Base-by-base conservation (phyloP, 2,888 invertebrate species). In the Aspidapion aeneum region DNA sequence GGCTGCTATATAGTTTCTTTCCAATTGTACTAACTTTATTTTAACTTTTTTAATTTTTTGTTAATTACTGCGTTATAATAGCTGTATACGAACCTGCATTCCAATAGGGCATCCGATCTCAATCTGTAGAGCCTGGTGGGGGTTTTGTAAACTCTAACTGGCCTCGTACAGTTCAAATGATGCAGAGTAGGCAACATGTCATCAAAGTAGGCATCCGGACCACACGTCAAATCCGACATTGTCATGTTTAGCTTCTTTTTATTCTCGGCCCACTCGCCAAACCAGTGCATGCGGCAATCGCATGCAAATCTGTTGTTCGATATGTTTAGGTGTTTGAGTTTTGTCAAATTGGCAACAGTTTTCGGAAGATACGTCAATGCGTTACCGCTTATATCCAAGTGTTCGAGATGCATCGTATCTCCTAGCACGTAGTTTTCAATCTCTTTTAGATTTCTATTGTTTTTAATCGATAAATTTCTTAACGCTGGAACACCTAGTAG, bases 231-330 rank as follows among this genome's bases (percentile, higher is more conserved):
- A 19, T 87, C 86, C 0, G 86, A 86, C 68, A 78, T 62, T 0
- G 74, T 74, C 35, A 78, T 57, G 64, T 84, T 83, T 60, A 82
- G 80, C 19, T 80, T 81, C 54, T 82, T 79, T 67, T 80, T 81
- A 57, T 82, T 80, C 67, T 77, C 80, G 1, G 70, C 69, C 76
- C 76, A 76, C 1, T 68, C 63, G 19, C 72, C 72, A 60, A 76
- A 75, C 76, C 76, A 76, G 61, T 68, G 69, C 76, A 76, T 90
- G 57, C 90, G 86, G 74, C 95, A 95, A 78, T 94, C 93, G 81
- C 95, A 95, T 18, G 88, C 87, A 89, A 92, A 93, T 21, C 88
- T 89, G 77, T 95, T 95, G 62, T 86, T 86, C 48, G 85, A 82
- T 69, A 94, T 85, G 69, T 86, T 85, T 21, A 94, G 78, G 66